phyloP scores from a whole-genome alignment of 2,888 invertebrate genomes.

The Helicoverpa assulta region DNA sequence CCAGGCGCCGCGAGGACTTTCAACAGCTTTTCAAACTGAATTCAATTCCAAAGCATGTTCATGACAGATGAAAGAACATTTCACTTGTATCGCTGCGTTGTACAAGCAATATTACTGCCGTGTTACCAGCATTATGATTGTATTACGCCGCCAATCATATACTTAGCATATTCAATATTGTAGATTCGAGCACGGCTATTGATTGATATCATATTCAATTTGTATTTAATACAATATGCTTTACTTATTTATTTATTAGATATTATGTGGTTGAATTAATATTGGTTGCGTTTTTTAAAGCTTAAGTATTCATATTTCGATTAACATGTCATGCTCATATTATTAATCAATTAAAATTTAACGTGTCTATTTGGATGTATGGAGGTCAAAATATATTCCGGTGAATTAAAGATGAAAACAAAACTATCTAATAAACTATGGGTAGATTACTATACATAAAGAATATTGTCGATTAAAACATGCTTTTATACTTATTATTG shows the following conservation, averaged over 20 bases:
- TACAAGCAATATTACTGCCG: conserved; percentile 8
- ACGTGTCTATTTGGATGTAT: no score
- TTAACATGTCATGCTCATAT: not conserved
- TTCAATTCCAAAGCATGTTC: conserved; percentile 39
- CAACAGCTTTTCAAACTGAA: conserved; percentile 36
- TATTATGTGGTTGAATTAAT: not conserved
- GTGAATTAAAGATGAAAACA: no score
- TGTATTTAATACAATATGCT: conserved; percentile 1
- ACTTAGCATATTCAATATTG: conserved; percentile 27
- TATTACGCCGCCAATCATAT: conserved; percentile 23
- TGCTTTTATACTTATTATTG: no score
- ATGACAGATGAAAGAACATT: conserved; percentile 42
- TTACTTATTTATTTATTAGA: conserved; percentile 3
- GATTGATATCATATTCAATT: conserved; percentile 30
- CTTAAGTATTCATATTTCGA: not conserved
- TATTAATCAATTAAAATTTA: no score
- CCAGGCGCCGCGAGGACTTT: conserved; percentile 34
- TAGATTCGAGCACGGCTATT: conserved; percentile 16
- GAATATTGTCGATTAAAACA: no score
- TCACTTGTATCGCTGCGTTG: conserved; percentile 21
- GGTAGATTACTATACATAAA: no score
- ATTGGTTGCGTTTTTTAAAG: no score
- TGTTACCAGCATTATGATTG: conserved; percentile 2
- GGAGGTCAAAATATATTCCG: no score
- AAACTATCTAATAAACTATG: no score